Conservation (phyloP, 2,888 invertebrate genomes). For the Oeneis ivallda region DNA sequence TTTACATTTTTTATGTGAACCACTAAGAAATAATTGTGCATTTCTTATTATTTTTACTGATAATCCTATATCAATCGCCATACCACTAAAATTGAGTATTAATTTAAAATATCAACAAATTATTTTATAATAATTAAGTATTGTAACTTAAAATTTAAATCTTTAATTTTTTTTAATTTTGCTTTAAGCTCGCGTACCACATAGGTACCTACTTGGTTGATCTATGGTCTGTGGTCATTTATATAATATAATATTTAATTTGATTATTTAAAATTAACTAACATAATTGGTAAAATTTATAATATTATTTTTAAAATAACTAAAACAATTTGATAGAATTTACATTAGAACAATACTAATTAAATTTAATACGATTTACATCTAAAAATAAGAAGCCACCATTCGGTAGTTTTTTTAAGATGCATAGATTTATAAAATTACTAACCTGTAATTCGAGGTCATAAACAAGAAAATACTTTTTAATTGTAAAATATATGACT, state of each 20-base stretch:
- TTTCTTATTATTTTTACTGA: conserved; percentile 17
- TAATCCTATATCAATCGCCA: conserved; percentile 19
- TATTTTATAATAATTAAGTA: conserved; percentile 30
- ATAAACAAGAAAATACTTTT: neutral
- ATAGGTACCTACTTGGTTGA: conserved; percentile 9
- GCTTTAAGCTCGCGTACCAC: conserved; percentile 33
- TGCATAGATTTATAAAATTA: neutral
- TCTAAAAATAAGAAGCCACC: neutral
- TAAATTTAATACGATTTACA: neutral
- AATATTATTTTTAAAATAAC: conserved; percentile 5
- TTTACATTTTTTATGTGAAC: conserved; percentile 17
- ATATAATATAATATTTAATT: conserved; percentile 6
- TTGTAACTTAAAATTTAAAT: conserved; percentile 25
- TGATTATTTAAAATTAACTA: conserved; percentile 10
- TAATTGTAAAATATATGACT: neutral
- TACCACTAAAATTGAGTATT: conserved; percentile 31
- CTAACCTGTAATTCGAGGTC: neutral
- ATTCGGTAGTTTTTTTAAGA: neutral
- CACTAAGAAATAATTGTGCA: conserved; percentile 34
- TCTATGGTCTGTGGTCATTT: conserved; percentile 21
- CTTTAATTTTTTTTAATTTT: conserved; percentile 23
- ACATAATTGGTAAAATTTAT: conserved; percentile 16
- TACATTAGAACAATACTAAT: conserved; percentile 8
- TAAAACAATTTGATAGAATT: conserved; percentile 14
- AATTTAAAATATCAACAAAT: conserved; percentile 24